A percentile compares a stretch with the other conserved stretches of the same genome.
Evolutionary conservation across 2,113 vertebrate species (phyloP).

Genomic region (Salvelinus alpinus): DNA sequence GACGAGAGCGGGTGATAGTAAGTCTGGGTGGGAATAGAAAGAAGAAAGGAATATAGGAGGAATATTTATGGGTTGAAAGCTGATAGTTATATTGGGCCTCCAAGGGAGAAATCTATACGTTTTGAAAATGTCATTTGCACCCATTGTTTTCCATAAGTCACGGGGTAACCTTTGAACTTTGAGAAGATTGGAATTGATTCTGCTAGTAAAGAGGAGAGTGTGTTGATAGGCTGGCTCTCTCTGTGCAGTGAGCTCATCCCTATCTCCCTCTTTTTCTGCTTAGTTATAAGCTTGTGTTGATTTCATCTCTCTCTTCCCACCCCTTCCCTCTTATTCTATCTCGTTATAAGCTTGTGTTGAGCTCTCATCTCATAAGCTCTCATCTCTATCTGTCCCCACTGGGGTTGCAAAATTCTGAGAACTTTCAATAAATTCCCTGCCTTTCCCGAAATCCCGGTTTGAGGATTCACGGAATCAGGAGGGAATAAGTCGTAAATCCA

Average conservation of each 20-base stretch:
- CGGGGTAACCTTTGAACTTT: slow-evolving; percentile 16
- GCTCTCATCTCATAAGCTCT: background rate
- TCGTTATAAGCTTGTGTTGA: background rate
- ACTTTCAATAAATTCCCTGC: too few relatives aligned
- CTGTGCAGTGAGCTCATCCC: background rate
- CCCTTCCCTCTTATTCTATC: background rate
- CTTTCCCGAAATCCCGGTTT: too few relatives aligned
- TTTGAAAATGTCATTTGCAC: slow-evolving; percentile 3
- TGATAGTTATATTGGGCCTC: slow-evolving; percentile 23
- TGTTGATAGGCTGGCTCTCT: background rate
- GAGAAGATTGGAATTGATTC: slow-evolving; percentile 14
- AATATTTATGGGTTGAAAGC: too few relatives aligned
- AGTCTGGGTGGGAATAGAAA: too few relatives aligned
- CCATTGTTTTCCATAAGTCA: slow-evolving; percentile 2
- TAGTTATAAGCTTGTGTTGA: slow-evolving; percentile 13
- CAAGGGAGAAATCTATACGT: background rate
- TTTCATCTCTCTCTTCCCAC: background rate
- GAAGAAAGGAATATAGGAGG: too few relatives aligned
- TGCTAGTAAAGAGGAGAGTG: background rate
- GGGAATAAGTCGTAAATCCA: too few relatives aligned
- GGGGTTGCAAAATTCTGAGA: too few relatives aligned
- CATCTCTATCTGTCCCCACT: background rate
- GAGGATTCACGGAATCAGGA: too few relatives aligned
- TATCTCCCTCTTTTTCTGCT: background rate
- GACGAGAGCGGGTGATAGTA: too few relatives aligned